Evolutionary conservation across 2,888 invertebrate species (phyloP).

Genomic region (Panzeria rudis): DNA sequence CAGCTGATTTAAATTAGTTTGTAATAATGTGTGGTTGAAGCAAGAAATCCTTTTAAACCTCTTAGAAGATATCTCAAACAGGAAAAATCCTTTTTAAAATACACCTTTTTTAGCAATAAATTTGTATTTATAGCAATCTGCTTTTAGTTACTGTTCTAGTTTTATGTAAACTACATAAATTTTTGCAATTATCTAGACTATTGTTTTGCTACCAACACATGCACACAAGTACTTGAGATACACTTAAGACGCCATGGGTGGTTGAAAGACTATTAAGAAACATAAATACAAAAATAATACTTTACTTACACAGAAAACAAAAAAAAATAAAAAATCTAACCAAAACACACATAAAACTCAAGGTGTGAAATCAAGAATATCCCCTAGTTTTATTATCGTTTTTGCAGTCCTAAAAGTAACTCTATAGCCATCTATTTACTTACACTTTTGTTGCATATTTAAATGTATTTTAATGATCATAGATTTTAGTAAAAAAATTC

Average conservation of each 20-base stretch:
- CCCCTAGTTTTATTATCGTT: background rate
- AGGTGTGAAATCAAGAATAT: conserved; percentile 41
- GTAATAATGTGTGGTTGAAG: too few relatives aligned
- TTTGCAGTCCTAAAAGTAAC: background rate
- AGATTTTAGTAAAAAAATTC: background rate
- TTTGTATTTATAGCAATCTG: background rate
- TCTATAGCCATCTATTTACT: background rate
- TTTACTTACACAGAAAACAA: background rate
- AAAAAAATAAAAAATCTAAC: too few relatives aligned
- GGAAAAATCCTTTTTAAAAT: conserved; percentile 10
- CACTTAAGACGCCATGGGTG: conserved; percentile 40
- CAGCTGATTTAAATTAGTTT: too few relatives aligned
- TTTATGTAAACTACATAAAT: conserved; percentile 26
- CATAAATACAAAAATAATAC: background rate
- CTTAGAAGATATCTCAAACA: background rate
- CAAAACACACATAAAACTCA: conserved; percentile 40
- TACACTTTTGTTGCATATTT: conserved; percentile 13
- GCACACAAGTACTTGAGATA: conserved; percentile 10
- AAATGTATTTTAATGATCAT: conserved; percentile 44
- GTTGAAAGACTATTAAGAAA: too few relatives aligned
- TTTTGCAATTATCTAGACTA: conserved; percentile 54
- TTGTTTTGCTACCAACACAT: conserved; percentile 42
- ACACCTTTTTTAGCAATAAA: background rate
- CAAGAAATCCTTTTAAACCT: conserved; percentile 4
- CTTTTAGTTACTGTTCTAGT: conserved; percentile 13